phyloP scores from a whole-genome alignment of 1,140 invertebrate genomes.

The Aphelenchoides besseyi region DNA sequence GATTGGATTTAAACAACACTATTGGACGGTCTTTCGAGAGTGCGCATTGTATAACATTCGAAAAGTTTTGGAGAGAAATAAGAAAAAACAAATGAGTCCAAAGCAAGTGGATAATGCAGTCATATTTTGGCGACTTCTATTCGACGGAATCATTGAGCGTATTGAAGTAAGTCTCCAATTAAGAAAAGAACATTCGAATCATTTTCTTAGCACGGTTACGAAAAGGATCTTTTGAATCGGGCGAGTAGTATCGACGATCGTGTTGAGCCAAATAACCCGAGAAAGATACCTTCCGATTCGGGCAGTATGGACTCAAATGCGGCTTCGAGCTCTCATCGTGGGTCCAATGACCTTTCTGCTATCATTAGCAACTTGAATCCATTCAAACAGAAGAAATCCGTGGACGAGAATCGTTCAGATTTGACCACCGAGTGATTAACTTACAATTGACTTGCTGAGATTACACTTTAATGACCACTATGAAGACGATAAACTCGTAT shows the following conservation, averaged over 20 bases:
- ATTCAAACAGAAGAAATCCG: slow-evolving; percentile 4
- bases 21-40: slow-evolving; percentile 9
- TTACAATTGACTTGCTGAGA: background rate
- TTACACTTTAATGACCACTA: too few species aligned
- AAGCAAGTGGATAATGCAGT: background rate
- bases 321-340: slow-evolving; percentile 7
- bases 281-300: background rate
- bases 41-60: slow-evolving; percentile 12
- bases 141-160: background rate
- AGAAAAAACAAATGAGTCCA: slow-evolving; percentile 4
- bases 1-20: background rate
- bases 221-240: background rate
- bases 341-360: slow-evolving; percentile 8
- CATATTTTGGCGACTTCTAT: background rate
- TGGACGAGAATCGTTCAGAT: background rate
- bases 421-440: background rate
- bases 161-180: background rate
- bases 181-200: too few species aligned
- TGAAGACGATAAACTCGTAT: too few species aligned
- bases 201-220: slow-evolving; percentile 1
- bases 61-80: background rate
- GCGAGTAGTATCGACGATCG: background rate
- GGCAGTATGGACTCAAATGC: background rate
- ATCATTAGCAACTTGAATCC: slow-evolving; percentile 1
- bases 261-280: background rate